phyloP scores from a whole-genome alignment of 2,888 invertebrate genomes.

The Catocala sponsa region DNA sequence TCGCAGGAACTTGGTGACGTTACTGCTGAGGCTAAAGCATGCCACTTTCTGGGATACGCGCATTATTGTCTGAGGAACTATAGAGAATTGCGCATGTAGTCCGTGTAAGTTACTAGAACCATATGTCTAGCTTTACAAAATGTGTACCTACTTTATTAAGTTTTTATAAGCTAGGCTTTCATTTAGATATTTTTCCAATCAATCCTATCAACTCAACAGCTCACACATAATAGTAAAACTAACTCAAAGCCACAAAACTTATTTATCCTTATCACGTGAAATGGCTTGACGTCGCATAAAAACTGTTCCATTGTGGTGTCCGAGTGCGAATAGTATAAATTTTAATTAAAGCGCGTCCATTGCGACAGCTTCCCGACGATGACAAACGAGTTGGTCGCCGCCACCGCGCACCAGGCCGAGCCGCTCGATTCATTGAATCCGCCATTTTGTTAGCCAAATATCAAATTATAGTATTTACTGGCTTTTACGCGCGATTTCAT shows the following conservation, averaged over 20 bases:
- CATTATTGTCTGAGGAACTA: conserved; percentile 98
- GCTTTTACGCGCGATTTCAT: too few relatives aligned
- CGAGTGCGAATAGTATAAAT: conserved; percentile 40
- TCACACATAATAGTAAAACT: too few relatives aligned
- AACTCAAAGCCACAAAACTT: too few relatives aligned
- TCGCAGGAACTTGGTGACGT: conserved; percentile 97
- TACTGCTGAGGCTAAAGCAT: conserved; percentile 98
- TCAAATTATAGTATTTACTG: neutral
- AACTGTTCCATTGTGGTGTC: neutral
- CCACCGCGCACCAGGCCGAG: conserved; percentile 9
- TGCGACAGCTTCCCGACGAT: conserved; percentile 36
- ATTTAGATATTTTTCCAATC: too few relatives aligned
- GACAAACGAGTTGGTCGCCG: conserved; percentile 44
- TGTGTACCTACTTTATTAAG: too few relatives aligned
- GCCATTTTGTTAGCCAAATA: conserved; percentile 12
- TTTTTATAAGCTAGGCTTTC: too few relatives aligned
- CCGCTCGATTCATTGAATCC: conserved; percentile 15
- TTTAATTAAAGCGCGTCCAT: conserved; percentile 51
- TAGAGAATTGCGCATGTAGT: too few relatives aligned
- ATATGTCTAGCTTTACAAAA: too few relatives aligned
- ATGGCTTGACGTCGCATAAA: neutral
- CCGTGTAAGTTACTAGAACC: too few relatives aligned
- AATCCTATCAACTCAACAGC: too few relatives aligned
- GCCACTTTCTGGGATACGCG: conserved; percentile 97
- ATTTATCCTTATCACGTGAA: neutral